A percentile compares a stretch with the other conserved stretches of the same genome.
Conservation (phyloP, 1,140 invertebrate species). For the Octopus sinensis region DNA sequence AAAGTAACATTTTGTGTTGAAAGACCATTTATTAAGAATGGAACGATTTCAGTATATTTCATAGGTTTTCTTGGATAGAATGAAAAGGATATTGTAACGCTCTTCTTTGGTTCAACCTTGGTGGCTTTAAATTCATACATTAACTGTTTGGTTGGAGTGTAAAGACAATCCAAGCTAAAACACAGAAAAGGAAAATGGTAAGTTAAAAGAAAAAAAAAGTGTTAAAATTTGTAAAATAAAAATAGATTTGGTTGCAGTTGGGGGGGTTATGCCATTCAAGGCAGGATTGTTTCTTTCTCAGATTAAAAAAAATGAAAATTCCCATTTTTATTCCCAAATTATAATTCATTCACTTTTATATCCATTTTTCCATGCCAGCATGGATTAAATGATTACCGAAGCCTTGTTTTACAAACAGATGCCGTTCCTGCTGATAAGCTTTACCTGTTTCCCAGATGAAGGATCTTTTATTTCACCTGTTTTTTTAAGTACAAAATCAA, state of each 20-base stretch:
- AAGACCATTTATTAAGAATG: slow-evolving; percentile 57
- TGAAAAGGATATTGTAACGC: slow-evolving; percentile 45
- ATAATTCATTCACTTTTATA: too few relatives aligned
- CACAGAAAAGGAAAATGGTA: not conserved
- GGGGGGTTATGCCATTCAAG: not conserved
- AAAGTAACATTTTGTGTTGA: slow-evolving; percentile 51
- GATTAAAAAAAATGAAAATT: too few relatives aligned
- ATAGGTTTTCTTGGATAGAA: slow-evolving; percentile 53
- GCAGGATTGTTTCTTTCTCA: too few relatives aligned
- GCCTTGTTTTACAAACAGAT: too few relatives aligned
- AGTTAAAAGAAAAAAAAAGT: not conserved
- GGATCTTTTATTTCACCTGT: too few relatives aligned
- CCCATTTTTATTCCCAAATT: too few relatives aligned
- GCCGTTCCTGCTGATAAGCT: too few relatives aligned
- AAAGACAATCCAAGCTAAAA: slow-evolving; percentile 54
- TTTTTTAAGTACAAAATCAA: too few relatives aligned
- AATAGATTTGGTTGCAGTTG: not conserved
- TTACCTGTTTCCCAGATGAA: too few relatives aligned
- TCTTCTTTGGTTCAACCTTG: slow-evolving; percentile 46
- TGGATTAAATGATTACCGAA: too few relatives aligned
- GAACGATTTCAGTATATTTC: slow-evolving; percentile 49
- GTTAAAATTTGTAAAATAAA: not conserved
- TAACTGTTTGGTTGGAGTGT: slow-evolving; percentile 45
- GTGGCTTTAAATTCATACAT: slow-evolving; percentile 50
- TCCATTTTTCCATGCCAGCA: too few relatives aligned